Conservation (phyloP, 2,888 invertebrate species). For the Falcaria lacertinaria region DNA sequence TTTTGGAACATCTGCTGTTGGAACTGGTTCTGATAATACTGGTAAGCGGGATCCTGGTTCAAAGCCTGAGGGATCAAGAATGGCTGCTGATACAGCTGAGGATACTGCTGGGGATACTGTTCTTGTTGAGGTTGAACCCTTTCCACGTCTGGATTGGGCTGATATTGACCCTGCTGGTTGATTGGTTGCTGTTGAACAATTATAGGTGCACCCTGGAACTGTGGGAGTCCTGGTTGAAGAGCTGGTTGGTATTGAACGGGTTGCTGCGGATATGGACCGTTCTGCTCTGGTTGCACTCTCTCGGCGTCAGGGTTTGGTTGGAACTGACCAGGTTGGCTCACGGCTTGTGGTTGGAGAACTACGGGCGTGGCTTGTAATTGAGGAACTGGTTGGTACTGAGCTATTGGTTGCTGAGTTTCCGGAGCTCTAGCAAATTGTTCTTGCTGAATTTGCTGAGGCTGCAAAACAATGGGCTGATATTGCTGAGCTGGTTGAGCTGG, state of each 20-base stretch:
- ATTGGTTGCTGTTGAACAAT: slow-evolving; percentile 6
- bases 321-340: slow-evolving; percentile 17
- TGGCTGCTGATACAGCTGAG: slow-evolving; percentile 18
- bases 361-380: slow-evolving; percentile 18
- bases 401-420: slow-evolving; percentile 16
- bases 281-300: slow-evolving; percentile 8
- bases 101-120: slow-evolving; percentile 6
- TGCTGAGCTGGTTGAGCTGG: slow-evolving; percentile 12
- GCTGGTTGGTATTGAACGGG: slow-evolving; percentile 11
- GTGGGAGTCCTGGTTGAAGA: slow-evolving; percentile 12
- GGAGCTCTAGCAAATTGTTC: slow-evolving; percentile 14
- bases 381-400: slow-evolving; percentile 24
- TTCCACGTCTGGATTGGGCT: background rate
- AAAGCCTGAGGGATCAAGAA: slow-evolving; percentile 12
- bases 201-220: slow-evolving; percentile 11
- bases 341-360: slow-evolving; percentile 26
- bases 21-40: background rate
- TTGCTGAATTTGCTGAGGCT: slow-evolving; percentile 24
- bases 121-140: slow-evolving; percentile 15
- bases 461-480: slow-evolving; percentile 7
- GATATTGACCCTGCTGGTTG: slow-evolving; percentile 8
- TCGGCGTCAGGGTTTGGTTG: slow-evolving; percentile 19
- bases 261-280: slow-evolving; percentile 2
- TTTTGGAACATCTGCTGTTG: slow-evolving; percentile 21
- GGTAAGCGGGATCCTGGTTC: slow-evolving; percentile 11